Base-by-base conservation (phyloP, 2,888 invertebrate species). In the Gonocerus acuteangulatus region DNA sequence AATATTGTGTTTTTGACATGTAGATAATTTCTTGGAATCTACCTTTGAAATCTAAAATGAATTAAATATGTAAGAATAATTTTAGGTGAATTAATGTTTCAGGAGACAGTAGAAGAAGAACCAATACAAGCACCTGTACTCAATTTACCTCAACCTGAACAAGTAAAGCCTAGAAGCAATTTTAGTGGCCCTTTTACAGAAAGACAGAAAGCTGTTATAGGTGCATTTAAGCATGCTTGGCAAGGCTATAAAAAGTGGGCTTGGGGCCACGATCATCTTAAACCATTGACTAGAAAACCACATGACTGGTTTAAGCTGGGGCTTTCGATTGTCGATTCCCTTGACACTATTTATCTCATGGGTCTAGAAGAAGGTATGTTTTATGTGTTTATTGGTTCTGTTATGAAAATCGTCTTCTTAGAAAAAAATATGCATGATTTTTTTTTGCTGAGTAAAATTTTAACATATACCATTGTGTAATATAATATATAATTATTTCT, bases 341-440 rank as follows among this genome's bases (percentile, higher is more conserved):
- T 99, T 66, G 99, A 99, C 73, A 97, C 97, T 0, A 85, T 96
- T 72, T 90, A 89, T 69, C 93, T 99, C 62, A 96, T 97, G 96
- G 92, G 90, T 57, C 78, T 99, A 61, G 84, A 84, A 71, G 85
- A 91, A 78, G 95, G 91, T 90, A 72, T 66, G 70, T 63, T 6
- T 32, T 32, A 11, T 32, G 32, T 9, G n/a, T n/a, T n/a, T n/a
- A n/a, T n/a, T n/a, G n/a, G n/a, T n/a, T n/a, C n/a, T n/a, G n/a
- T n/a, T n/a, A n/a, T n/a, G n/a, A n/a, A n/a, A n/a, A n/a, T n/a
- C n/a, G n/a, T n/a, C n/a, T n/a, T n/a, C n/a, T n/a, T n/a, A n/a
- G n/a, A n/a, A n/a, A n/a, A n/a, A n/a, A n/a, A n/a, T n/a, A n/a
- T n/a, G n/a, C n/a, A n/a, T n/a, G n/a, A n/a, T n/a, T n/a, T n/a